Evolutionary conservation across 2,888 invertebrate genomes (phyloP), one percentile per base, ranked within the genome.

Genomic region (Apodemia mormo): DNA sequence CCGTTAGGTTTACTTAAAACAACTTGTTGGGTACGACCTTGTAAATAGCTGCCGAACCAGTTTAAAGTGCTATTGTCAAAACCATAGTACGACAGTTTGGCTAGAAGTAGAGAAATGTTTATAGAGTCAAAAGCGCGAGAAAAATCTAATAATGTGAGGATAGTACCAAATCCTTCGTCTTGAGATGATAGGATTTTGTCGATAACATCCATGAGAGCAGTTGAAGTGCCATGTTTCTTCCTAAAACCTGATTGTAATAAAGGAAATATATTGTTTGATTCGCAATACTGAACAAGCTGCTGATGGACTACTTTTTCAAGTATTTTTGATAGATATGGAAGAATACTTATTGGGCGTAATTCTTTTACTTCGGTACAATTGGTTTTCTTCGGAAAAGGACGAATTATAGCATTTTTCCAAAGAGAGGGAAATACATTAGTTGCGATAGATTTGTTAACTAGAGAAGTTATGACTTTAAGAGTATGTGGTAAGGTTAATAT

Each of bases 381-480:
- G 1, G 6, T 2, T 22, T 54, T 54, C 4, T 54, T 54, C 2
- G 54, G 54, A 3, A 54, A 22, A 8, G 54, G 54, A 54, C 22
- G 54, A 22, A 22, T n/a, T 2, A 22, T 22, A 54, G 66, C 66
- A n/a, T 40, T 66, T 45, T 66, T 66, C 66, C 66, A 49, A n/a
- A 49, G 4, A 9, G 43, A 43, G n/a, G 66, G 49, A 66, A 66
- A 66, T 7, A n/a, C 29, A 45, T 43, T 45, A 12, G 66, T 66
- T 1, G 6, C 9, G 7, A 66, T 43, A 10, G 66, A 66, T 43
- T 66, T 66, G n/a, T 66, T 66, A 45, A 66, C 30, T 29, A 66
- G 10, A 5, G 9, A 14, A 14, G 30, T 66, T n/a, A 66, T 66
- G n/a, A 66, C 30, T 43, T 43, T 66, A 45, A 66, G 49, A 29